Evolutionary conservation across 1,140 invertebrate genomes (phyloP), one percentile per base, ranked within the genome.

Genomic region (Drosophila tropicalis): DNA sequence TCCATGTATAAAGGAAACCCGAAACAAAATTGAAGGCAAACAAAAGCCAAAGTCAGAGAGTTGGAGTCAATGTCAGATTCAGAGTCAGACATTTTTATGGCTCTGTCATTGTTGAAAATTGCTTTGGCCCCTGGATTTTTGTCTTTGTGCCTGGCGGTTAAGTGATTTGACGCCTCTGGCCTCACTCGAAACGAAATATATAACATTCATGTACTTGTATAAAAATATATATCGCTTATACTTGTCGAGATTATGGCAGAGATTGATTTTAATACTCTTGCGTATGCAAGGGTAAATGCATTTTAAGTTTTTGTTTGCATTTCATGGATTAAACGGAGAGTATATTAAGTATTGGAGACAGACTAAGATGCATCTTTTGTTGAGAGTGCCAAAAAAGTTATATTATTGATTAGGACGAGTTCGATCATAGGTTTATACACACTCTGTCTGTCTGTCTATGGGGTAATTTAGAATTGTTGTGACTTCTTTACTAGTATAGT

Each of bases 141-240:
- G 67, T 68, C 68, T 75, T 89, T 81, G 80, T 89, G 66, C 68
- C 36, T 72, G 62, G 67, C 80, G 77, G 81, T 86, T 86, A 87
- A 86, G 83, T 86, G 82, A 86, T 87, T 86, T 82, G 83, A 87
- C 82, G 79, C 82, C 83, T 67, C 65, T 74, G 67, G 58, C 71
- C 75, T 63, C 39, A 54, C 70, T 51, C 78, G 79, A 72, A 64
- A 47, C 25, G 36, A 40, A 73, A 73, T 81, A 81, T 68, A 63
- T 65, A 47, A 72, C 69, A 55, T 71, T 67, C 84, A 58, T 32
- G 54, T 32, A 63, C 66, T 66, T 57, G 29, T 29, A 15, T 55
- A 61, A 57, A 77, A 69, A 76, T 62, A 62, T 47, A 32, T 36
- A 39, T 39, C 36, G 36, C 4, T 39, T 39, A 39, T 39, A 39